phyloP scores from a whole-genome alignment of 2,113 vertebrate species.

The Hemibagrus wyckioides region DNA sequence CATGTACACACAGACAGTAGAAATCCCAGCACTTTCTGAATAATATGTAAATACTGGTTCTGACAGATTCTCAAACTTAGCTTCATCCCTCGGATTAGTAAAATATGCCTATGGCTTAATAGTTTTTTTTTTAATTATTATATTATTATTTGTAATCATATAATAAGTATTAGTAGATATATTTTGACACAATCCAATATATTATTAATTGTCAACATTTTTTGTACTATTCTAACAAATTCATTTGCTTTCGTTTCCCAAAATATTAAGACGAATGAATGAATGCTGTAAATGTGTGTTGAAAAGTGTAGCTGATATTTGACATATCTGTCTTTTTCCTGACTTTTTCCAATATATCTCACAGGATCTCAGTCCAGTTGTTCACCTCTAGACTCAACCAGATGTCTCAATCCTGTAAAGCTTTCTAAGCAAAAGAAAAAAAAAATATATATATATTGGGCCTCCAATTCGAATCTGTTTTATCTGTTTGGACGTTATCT shows the following conservation, averaged over 20 bases:
- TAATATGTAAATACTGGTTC: too few species aligned
- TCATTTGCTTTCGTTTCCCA: not conserved
- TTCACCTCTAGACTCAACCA: not conserved
- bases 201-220: too few species aligned
- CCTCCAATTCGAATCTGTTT: not conserved
- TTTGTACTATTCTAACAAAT: not conserved
- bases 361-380: not conserved
- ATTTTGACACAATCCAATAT: too few species aligned
- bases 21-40: too few species aligned
- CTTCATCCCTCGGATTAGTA: too few species aligned
- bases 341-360: not conserved
- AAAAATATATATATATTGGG: not conserved
- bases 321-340: not conserved
- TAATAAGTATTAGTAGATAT: too few species aligned
- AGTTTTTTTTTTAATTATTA: too few species aligned
- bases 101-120: too few species aligned
- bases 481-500: not conserved
- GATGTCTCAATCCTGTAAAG: not conserved
- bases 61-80: too few species aligned
- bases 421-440: not conserved
- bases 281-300: not conserved
- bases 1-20: too few species aligned
- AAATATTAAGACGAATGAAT: too few species aligned
- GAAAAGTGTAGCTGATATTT: not conserved
- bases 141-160: too few species aligned